These are phyloP conservation scores for Pseudotriccus pelzelni DNA, from an alignment of 2,797 vertebrate genomes.

Conservation along the genomic window DNA sequence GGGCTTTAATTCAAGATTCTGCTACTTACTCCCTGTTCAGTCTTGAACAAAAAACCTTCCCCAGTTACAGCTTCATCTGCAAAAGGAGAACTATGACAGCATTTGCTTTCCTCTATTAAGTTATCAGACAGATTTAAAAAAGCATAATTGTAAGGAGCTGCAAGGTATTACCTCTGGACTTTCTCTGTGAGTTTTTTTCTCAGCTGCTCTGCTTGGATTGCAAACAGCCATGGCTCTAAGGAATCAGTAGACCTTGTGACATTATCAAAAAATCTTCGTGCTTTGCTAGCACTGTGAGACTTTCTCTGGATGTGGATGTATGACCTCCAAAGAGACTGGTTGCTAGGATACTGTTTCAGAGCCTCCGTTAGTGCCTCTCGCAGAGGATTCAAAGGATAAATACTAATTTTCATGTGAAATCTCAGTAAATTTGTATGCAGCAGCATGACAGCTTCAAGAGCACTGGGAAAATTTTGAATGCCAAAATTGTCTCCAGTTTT, in stretches of 20 bases:
- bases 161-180: slow-evolving; percentile 83
- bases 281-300: slow-evolving; percentile 86
- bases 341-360: slow-evolving; percentile 80
- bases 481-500: neutral
- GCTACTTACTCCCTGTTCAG: neutral
- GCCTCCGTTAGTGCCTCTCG: slow-evolving; percentile 81
- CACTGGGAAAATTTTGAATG: slow-evolving; percentile 13
- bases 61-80: neutral
- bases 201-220: slow-evolving; percentile 87
- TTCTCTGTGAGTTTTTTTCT: slow-evolving; percentile 87
- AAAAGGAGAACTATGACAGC: neutral
- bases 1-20: neutral
- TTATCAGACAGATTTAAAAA: neutral
- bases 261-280: slow-evolving; percentile 87
- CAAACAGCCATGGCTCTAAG: slow-evolving; percentile 88
- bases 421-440: slow-evolving; percentile 83
- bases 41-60: neutral
- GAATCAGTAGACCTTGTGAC: slow-evolving; percentile 76
- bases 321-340: slow-evolving; percentile 84
- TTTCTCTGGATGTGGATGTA: slow-evolving; percentile 86
- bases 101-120: neutral
- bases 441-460: slow-evolving; percentile 80
- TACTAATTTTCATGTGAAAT: slow-evolving; percentile 80
- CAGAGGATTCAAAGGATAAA: slow-evolving; percentile 85
- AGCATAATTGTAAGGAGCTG: neutral